Base-by-base conservation (phyloP, 2,113 vertebrate genomes). In the Semicossyphus pulcher region DNA sequence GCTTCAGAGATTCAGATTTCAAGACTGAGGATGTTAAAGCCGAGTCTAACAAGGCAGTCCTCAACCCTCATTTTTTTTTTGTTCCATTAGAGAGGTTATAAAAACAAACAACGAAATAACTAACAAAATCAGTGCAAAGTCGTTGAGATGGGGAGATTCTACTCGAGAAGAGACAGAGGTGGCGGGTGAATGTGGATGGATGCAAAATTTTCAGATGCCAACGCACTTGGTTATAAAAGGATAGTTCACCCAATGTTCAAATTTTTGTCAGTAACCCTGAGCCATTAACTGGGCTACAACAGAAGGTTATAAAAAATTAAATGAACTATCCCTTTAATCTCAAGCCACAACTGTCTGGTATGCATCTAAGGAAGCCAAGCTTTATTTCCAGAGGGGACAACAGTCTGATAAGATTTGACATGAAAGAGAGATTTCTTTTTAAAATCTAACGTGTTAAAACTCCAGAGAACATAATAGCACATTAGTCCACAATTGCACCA, bases 51-150 rank as follows among this genome's bases (percentile, higher is more conserved):
- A 91, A 91, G 93, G 94, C 90, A 79, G 89, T 92, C 92, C 88
- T 86, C 93, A 92, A 91, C 62, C 58, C 64, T 52, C 58, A 67
- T 78, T 59, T 87, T 72, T 88, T 74, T 89, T 86, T 86, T 89
- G 71, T 92, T 92, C 85, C 89, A 82, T 88, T 92, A 88, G 76
- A 89, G 86, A 83, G 91, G 81, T 92, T 88, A 92, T 78, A 88
- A 91, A 85, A 90, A 91, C 63, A 87, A 87, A 81, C 57, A 76
- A 87, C 41, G 73, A 75, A 78, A 89, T 34, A 88, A 79, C 72
- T 79, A 90, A 95, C 92, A 93, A 94, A 94, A 94, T 94, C 96
- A 96, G 95, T 96, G 95, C 95, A 96, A 95, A 94, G 91, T 95
- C 92, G 80, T 92, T 92, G 91, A 44, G 39, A 93, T 72, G 77